A percentile compares a stretch with the other conserved stretches of the same genome.
These are phyloP conservation scores for Acrocyrtus sp. DNA, from an alignment of 2,888 invertebrate species.

Conservation along the genomic window DNA sequence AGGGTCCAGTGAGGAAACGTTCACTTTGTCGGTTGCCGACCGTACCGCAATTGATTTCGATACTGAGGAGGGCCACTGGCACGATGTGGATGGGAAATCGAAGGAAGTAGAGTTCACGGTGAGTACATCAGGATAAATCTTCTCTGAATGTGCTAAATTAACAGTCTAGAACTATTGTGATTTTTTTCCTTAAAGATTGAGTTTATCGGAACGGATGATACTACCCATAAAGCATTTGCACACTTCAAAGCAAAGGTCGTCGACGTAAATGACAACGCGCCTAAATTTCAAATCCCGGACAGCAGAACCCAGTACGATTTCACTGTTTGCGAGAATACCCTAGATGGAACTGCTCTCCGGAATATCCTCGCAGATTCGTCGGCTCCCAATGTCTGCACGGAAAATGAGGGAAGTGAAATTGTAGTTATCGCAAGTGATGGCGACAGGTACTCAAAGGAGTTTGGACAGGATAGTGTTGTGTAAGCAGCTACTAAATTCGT, in stretches of 20 bases:
- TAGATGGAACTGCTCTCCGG: neutral
- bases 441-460: slow-evolving; percentile 3
- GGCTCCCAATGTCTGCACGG: neutral
- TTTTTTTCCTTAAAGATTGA: slow-evolving; percentile 28
- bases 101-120: neutral
- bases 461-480: slow-evolving; percentile 14
- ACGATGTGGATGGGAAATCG: neutral
- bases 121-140: neutral
- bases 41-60: slow-evolving; percentile 14
- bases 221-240: slow-evolving; percentile 15
- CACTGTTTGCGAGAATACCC: slow-evolving; percentile 35
- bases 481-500: no score
- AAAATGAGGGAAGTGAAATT: neutral
- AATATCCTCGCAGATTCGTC: neutral
- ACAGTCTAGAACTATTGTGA: neutral
- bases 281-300: slow-evolving; percentile 15
- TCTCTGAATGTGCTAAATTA: neutral
- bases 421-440: slow-evolving; percentile 19
- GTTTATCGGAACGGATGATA: slow-evolving; percentile 8
- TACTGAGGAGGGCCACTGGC: slow-evolving; percentile 6
- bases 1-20: slow-evolving; percentile 12
- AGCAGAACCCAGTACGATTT: slow-evolving; percentile 20
- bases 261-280: slow-evolving; percentile 44
- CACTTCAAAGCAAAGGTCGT: slow-evolving; percentile 9
- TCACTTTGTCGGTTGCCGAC: slow-evolving; percentile 15